Percentiles rank a stretch among this genome's conserved stretches.
Conservation (phyloP, 2,888 invertebrate species). For the Plagodis dolabraria region DNA sequence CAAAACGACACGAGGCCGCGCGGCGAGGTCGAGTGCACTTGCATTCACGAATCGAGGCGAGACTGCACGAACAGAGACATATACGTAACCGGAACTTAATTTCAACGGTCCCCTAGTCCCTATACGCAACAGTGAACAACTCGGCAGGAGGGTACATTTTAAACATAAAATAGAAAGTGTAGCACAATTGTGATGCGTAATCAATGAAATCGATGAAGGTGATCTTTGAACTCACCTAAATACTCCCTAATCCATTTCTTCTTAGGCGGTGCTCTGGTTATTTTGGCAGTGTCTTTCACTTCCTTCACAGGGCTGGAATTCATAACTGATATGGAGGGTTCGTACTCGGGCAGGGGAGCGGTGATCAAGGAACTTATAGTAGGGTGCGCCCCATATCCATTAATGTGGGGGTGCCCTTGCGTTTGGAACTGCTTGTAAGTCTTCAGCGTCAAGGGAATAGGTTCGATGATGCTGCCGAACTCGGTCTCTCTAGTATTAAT, state of each 20-base stretch:
- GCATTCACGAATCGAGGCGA: conserved; percentile 46
- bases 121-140: neutral
- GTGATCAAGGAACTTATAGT: conserved; percentile 53
- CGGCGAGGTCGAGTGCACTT: conserved; percentile 49
- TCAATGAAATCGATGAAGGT: neutral
- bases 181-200: neutral
- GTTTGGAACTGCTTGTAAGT: conserved; percentile 64
- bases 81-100: conserved; percentile 10
- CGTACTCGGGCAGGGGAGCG: conserved; percentile 52
- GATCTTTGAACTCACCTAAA: conserved; percentile 76
- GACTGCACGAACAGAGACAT: conserved; percentile 12
- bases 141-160: neutral
- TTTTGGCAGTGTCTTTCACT: conserved; percentile 54
- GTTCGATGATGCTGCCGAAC: conserved; percentile 72
- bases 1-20: conserved; percentile 62
- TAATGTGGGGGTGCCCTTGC: conserved; percentile 50
- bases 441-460: conserved; percentile 71
- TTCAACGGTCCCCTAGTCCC: conserved; percentile 1
- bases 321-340: conserved; percentile 54
- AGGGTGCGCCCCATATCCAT: conserved; percentile 56
- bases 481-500: conserved; percentile 76
- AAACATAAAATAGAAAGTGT: neutral
- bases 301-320: conserved; percentile 55
- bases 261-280: conserved; percentile 86
- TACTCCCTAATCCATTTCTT: conserved; percentile 91